Base-by-base conservation (phyloP, 2,888 invertebrate genomes). In the Cephus pulcher region DNA sequence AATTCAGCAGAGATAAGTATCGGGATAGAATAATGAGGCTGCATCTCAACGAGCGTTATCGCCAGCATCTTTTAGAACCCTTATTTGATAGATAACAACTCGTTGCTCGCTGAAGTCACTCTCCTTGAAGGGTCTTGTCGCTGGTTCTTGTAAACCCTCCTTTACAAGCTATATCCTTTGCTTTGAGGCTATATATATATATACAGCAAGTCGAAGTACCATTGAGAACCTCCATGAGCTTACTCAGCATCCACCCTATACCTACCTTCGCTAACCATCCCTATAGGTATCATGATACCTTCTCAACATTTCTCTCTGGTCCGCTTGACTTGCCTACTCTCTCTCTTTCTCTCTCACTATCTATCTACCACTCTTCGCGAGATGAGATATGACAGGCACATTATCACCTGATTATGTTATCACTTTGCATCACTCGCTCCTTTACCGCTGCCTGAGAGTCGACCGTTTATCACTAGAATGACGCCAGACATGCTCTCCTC, bases 401-500 rank as follows among this genome's bases (percentile, higher is more conserved):
- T 89, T 89, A 89, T 89, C 89, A 88, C 89, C 89, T 89, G 90
- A 90, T 90, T 89, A 89, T 88, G 87, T 90, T 90, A 90, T 90
- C 90, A 89, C 88, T 89, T 88, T 87, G 86, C 88, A 88, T 89
- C 88, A 86, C 86, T 86, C 87, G 87, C 85, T 87, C 86, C 88
- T 87, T 87, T 86, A 83, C 87, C 84, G 83, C 84, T 79, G 80
- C 80, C 82, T 84, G 85, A 83, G 79, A 81, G 85, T 86, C 87
- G 86, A 85, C 86, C 87, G 86, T 89, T 86, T 86, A 88, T 89
- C 88, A 89, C 82, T 4, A 23, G 34, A 30, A 34, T 12, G 77
- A 34, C 73, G 69, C 34, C 70, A 40, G 74, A 69, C 71, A 33
- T 33, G 71, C 56, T 56, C 34, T 69, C 37, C 56, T 34, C 30